A percentile compares a stretch with the other conserved stretches of the same genome.
Conservation (phyloP, 2,888 invertebrate genomes). For the Melieria picta region DNA sequence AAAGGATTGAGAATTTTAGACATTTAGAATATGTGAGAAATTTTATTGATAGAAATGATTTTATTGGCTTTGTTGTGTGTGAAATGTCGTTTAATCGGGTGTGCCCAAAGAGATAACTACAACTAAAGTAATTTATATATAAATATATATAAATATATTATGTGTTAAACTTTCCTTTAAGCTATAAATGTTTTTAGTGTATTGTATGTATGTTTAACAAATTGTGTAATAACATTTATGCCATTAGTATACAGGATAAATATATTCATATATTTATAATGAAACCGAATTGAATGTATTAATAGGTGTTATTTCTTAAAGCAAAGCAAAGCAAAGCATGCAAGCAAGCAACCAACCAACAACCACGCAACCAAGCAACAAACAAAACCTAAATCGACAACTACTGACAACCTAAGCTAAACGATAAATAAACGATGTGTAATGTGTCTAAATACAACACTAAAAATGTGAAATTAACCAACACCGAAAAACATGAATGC, state of each 20-base stretch:
- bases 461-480: conserved; percentile 40
- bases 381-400: conserved; percentile 18
- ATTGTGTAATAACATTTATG: conserved; percentile 32
- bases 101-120: conserved; percentile 30
- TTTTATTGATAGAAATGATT: conserved; percentile 27
- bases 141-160: conserved; percentile 39
- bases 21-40: conserved; percentile 27
- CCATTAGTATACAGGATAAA: conserved; percentile 38
- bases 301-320: conserved; percentile 61
- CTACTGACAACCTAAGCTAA: conserved; percentile 27
- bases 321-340: conserved; percentile 41
- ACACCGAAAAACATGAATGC: conserved; percentile 9
- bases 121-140: too few species aligned
- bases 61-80: conserved; percentile 36
- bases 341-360: too few species aligned
- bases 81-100: conserved; percentile 31
- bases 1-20: conserved; percentile 44
- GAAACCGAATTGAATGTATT: conserved; percentile 23
- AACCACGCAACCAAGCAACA: too few species aligned
- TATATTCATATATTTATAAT: conserved; percentile 43
- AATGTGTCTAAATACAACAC: conserved; percentile 36
- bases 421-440: conserved; percentile 35
- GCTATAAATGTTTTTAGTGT: conserved; percentile 37
- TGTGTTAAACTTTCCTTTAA: conserved; percentile 45
- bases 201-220: conserved; percentile 35